Evolutionary conservation across 2,888 invertebrate species (phyloP).

Genomic region (Deroplatys truncata): DNA sequence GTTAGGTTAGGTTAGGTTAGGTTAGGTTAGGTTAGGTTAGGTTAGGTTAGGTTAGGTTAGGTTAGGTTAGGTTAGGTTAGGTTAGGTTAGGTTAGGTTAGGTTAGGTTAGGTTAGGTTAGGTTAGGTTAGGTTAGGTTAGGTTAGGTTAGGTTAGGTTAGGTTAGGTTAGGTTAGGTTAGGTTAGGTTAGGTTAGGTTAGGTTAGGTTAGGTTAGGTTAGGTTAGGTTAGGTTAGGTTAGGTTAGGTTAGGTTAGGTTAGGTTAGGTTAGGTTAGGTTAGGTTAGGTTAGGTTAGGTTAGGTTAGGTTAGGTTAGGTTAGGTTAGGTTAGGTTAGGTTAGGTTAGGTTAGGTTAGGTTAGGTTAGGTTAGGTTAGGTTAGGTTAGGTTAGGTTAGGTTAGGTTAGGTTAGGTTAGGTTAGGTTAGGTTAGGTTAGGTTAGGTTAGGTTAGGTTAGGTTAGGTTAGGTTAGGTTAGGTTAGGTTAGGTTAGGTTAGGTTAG

Average conservation of each 20-base stretch:
- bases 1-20: not conserved
- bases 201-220: not conserved
- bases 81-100: not conserved
- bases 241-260: not conserved
- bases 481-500: too few relatives aligned
- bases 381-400: too few relatives aligned
- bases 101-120: not conserved
- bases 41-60: too few relatives aligned
- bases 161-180: not conserved
- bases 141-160: not conserved
- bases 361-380: conserved; percentile 30
- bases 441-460: too few relatives aligned
- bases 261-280: conserved; percentile 18
- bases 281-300: conserved; percentile 34
- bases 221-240: not conserved
- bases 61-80: too few relatives aligned
- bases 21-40: not conserved
- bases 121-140: not conserved
- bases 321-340: conserved; percentile 33
- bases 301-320: conserved; percentile 33
- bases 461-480: too few relatives aligned
- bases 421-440: too few relatives aligned
- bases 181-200: not conserved
- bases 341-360: conserved; percentile 35
- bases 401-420: too few relatives aligned